A percentile compares a stretch with the other conserved stretches of the same genome.
These are phyloP conservation scores for Protonemura montana DNA, from an alignment of 2,888 invertebrate species.

Conservation along the genomic window DNA sequence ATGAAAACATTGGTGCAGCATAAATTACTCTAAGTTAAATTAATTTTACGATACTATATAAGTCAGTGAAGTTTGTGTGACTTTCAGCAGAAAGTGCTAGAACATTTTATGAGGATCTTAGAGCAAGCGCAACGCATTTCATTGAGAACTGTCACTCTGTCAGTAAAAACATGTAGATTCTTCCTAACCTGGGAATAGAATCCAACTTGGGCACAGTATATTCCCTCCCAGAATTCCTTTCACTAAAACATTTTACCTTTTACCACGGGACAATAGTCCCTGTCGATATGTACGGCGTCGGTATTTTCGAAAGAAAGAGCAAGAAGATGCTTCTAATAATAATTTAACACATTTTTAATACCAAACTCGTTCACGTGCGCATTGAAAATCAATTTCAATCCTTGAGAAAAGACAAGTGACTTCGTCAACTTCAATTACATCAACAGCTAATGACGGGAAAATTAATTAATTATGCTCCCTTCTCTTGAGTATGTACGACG, in stretches of 20 bases:
- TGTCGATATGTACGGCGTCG: no score
- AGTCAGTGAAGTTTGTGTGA: background rate
- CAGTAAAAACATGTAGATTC: no score
- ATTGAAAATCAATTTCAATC: background rate
- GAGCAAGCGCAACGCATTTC: background rate
- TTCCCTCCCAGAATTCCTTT: no score
- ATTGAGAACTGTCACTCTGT: background rate
- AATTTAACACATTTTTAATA: background rate
- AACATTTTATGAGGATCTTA: background rate
- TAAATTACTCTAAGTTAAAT: background rate
- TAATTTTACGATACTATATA: constrained; percentile 2
- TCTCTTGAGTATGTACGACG: background rate
- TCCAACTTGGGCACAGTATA: background rate
- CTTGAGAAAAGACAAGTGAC: background rate
- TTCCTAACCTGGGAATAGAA: background rate
- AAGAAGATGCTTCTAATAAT: no score
- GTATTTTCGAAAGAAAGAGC: background rate
- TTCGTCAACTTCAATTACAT: background rate
- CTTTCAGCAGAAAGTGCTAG: background rate
- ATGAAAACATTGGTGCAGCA: constrained; percentile 27
- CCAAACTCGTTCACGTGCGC: background rate
- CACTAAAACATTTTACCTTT: background rate
- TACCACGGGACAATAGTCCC: background rate
- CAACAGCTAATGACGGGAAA: background rate
- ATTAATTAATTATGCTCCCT: background rate